Conservation (phyloP, 2,113 vertebrate genomes). For the Seriola dumerili region DNA sequence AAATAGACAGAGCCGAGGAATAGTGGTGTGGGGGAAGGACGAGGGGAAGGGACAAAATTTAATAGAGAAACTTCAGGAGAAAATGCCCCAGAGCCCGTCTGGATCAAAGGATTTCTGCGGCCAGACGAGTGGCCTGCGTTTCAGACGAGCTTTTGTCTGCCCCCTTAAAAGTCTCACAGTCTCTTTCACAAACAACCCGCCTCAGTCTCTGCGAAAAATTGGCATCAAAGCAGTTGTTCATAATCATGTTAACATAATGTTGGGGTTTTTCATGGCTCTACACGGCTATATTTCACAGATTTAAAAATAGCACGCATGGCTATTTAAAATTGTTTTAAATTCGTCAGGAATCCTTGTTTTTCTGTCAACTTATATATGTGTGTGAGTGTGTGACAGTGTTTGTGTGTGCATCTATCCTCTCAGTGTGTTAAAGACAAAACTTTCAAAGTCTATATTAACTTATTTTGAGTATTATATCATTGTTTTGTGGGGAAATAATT, state of each 20-base stretch:
- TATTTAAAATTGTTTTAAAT: constrained; percentile 1
- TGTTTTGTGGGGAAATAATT: constrained; percentile 50
- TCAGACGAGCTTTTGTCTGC: constrained; percentile 27
- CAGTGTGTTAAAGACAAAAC: constrained; percentile 45
- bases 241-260: constrained; percentile 24
- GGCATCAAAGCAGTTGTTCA: constrained; percentile 36
- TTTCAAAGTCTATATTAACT: constrained; percentile 70
- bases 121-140: constrained; percentile 47
- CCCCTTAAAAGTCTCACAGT: constrained; percentile 13
- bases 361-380: constrained; percentile 29
- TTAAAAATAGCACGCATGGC: constrained; percentile 43
- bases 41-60: background rate
- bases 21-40: too few relatives aligned
- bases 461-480: constrained; percentile 63
- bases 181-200: constrained; percentile 46
- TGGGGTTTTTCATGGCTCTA: constrained; percentile 8
- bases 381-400: constrained; percentile 11
- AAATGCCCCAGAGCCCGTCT: constrained; percentile 17
- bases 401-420: constrained; percentile 39
- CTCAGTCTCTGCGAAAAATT: constrained; percentile 42
- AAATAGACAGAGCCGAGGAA: constrained; percentile 34
- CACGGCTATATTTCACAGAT: constrained; percentile 14
- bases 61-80: constrained; percentile 32
- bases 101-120: constrained; percentile 40
- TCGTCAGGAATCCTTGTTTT: background rate